Evolutionary conservation across 2,888 invertebrate species (phyloP), one percentile per base, ranked within the genome.

Genomic region (Herminia tarsipennalis): DNA sequence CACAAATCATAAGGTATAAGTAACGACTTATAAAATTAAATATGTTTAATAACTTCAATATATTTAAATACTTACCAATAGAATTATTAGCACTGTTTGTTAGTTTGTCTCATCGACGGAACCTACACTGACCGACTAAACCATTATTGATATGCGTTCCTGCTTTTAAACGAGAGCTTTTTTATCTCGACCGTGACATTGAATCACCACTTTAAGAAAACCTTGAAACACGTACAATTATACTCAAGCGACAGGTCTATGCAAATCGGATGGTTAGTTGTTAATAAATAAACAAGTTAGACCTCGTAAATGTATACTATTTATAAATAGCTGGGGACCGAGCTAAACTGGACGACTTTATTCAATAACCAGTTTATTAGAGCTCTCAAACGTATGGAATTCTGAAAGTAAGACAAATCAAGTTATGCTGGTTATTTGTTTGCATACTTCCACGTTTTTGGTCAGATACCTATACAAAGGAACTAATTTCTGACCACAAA

Each of bases 131-230:
- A 56, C 50, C 59, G 59, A 81, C 80, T 81, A 81, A 81, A 72
- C 76, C 64, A 70, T 60, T 68, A 58, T 50, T 42, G 62, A 66
- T 57, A 61, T 43, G 56, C 54, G 70, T 53, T 46, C 60, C 51
- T 50, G 64, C 67, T 79, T 81, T 66, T 80, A 80, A 76, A 59
- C 63, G 21, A 50, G 42, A 62, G 48, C 56, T 73, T 72, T 76
- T 75, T 71, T 70, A 42, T 46, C 14, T 17, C 53, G 49, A 51
- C 80, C 81, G 66, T 81, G 81, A 72, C 78, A 75, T 73, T 80
- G 79, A 58, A 55, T 42, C 35, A 48, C 57, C 24, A 56, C 16
- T 36, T 41, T 64, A 62, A 62, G 30, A 33, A 10, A 44, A 55
- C 35, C 46, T 46, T 47, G 57, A 56, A 41, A 32, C 28, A 21